phyloP scores from a whole-genome alignment of 2,113 vertebrate species.

The Channa maculata region DNA sequence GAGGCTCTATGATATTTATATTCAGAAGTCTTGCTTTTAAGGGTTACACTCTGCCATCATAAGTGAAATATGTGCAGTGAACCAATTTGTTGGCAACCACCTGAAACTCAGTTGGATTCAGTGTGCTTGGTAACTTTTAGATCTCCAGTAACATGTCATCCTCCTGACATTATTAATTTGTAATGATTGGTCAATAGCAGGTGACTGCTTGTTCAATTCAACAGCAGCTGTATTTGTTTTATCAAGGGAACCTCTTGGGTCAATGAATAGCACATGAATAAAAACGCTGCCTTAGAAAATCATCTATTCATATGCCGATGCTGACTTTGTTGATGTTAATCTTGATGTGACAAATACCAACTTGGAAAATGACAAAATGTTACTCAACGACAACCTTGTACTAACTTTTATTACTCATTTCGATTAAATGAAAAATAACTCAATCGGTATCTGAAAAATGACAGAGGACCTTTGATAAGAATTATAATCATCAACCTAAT shows the following conservation, averaged over 20 bases:
- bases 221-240: background rate
- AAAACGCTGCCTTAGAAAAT: background rate
- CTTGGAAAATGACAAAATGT: background rate
- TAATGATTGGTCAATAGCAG: background rate
- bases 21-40: too few relatives aligned
- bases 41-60: background rate
- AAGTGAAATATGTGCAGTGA: background rate
- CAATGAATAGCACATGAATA: background rate
- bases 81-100: background rate
- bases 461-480: background rate
- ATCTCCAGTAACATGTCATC: too few relatives aligned
- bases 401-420: background rate
- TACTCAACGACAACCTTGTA: too few relatives aligned
- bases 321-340: too few relatives aligned
- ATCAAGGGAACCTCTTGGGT: background rate
- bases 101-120: too few relatives aligned
- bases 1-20: background rate
- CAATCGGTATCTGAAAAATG: background rate
- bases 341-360: background rate
- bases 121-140: too few relatives aligned
- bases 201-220: background rate
- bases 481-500: background rate
- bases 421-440: background rate
- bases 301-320: background rate
- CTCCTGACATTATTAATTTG: background rate